Percentiles rank a stretch among this genome's conserved stretches.
Evolutionary conservation across 2,888 invertebrate genomes (phyloP).

Genomic region (Ceriagrion tenellum): DNA sequence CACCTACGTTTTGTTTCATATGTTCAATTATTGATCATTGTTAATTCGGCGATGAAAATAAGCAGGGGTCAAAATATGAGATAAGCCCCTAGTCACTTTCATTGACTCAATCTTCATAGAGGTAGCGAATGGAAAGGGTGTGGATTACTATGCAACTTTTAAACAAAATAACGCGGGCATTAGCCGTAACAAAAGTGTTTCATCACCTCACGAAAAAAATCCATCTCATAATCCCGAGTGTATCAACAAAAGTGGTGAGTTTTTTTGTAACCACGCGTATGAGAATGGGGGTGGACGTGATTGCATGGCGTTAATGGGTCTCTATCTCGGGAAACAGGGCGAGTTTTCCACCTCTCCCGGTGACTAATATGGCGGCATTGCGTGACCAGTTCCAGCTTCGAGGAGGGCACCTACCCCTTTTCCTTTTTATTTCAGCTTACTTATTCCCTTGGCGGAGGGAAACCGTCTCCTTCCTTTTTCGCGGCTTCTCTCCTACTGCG

Average conservation of each 20-base stretch:
- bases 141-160: background rate
- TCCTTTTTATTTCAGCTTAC: background rate
- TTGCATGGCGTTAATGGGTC: conserved; percentile 43
- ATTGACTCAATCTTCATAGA: background rate
- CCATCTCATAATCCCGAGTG: conserved; percentile 33
- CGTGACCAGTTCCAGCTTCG: conserved; percentile 34
- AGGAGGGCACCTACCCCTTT: background rate
- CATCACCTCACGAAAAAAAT: conserved; percentile 9
- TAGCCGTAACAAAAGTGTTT: background rate
- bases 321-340: background rate
- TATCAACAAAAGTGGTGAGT: conserved; percentile 43
- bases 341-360: background rate
- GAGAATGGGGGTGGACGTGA: background rate
- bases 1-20: too few relatives aligned
- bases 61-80: too few relatives aligned
- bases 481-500: background rate
- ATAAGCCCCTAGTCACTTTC: background rate
- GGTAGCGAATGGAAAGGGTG: background rate
- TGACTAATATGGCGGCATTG: conserved; percentile 44
- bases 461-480: background rate
- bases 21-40: too few relatives aligned
- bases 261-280: conserved; percentile 4
- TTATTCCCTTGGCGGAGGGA: background rate
- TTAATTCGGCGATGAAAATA: too few relatives aligned
- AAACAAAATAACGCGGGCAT: background rate